phyloP scores from a whole-genome alignment of 2,797 vertebrate species.

The Sebastes paucispinis region DNA sequence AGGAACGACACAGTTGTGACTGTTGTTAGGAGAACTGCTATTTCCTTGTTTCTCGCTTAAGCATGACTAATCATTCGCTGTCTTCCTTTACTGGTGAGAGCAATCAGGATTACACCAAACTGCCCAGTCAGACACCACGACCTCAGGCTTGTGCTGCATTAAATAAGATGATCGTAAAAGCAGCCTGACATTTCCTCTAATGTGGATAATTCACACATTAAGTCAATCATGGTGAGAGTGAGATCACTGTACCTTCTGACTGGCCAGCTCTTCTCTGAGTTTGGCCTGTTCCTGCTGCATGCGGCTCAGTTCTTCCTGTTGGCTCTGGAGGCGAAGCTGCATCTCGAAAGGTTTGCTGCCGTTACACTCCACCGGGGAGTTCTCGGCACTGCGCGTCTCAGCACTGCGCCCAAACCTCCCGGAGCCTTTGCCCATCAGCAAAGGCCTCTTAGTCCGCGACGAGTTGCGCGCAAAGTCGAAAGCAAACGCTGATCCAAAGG shows the following conservation, averaged over 20 bases:
- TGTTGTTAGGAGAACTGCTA: conserved; percentile 23
- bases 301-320: conserved; percentile 87
- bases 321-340: conserved; percentile 87
- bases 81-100: conserved; percentile 34
- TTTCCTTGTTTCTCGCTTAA: conserved; percentile 42
- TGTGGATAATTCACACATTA: background rate
- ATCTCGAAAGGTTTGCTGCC: conserved; percentile 80
- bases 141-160: background rate
- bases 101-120: background rate
- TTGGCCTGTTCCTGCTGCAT: conserved; percentile 84
- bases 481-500: conserved; percentile 86
- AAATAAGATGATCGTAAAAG: background rate
- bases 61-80: conserved; percentile 48
- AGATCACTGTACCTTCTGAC: conserved; percentile 84
- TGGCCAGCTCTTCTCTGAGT: conserved; percentile 87
- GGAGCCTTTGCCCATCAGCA: conserved; percentile 72
- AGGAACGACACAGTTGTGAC: conserved; percentile 14
- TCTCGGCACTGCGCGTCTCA: conserved; percentile 75
- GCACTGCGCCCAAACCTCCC: conserved; percentile 68
- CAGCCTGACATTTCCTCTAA: background rate
- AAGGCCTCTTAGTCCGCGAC: conserved; percentile 81
- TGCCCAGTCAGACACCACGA: conserved; percentile 1
- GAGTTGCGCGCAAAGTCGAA: conserved; percentile 90
- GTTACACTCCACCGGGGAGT: conserved; percentile 77
- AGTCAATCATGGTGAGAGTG: background rate